A percentile compares a stretch with the other conserved stretches of the same genome.
Conservation (phyloP, 1,140 invertebrate species). For the Anastatus disparis region DNA sequence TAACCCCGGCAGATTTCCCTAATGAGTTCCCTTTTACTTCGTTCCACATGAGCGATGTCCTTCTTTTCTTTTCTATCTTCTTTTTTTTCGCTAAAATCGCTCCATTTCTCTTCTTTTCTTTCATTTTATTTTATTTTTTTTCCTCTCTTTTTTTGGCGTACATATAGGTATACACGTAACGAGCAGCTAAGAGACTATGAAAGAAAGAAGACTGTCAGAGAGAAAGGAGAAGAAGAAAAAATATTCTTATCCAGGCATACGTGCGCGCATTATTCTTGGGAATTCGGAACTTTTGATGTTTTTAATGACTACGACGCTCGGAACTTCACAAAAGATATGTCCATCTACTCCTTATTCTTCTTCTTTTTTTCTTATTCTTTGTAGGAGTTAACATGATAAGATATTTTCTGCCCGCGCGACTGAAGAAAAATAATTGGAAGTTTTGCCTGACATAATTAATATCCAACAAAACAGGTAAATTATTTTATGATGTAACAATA, state of each 20-base stretch:
- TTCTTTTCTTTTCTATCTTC: constrained; percentile 12
- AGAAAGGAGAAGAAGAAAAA: too few species aligned
- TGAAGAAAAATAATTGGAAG: constrained; percentile 35
- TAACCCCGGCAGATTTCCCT: constrained; percentile 35
- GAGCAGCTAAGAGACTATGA: constrained; percentile 18
- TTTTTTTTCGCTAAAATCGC: neutral
- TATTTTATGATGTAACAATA: too few species aligned
- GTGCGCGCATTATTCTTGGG: constrained; percentile 27
- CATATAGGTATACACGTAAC: too few species aligned
- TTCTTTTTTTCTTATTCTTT: constrained; percentile 3
- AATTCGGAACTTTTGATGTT: constrained; percentile 40
- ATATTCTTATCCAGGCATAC: constrained; percentile 2
- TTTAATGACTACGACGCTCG: constrained; percentile 31
- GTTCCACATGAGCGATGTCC: constrained; percentile 35
- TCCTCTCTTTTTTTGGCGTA: too few species aligned
- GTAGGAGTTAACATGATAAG: constrained; percentile 7
- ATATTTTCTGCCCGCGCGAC: neutral
- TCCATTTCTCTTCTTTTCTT: neutral
- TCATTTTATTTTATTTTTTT: too few species aligned
- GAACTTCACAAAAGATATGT: constrained; percentile 21
- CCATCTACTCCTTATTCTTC: neutral
- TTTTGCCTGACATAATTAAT: constrained; percentile 31
- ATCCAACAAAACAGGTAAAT: too few species aligned
- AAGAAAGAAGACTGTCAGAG: neutral
- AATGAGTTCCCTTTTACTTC: constrained; percentile 38